A percentile compares a stretch with the other conserved stretches of the same genome.
phyloP scores from a whole-genome alignment of 2,888 invertebrate species.

The Amblyjoppa proteus region DNA sequence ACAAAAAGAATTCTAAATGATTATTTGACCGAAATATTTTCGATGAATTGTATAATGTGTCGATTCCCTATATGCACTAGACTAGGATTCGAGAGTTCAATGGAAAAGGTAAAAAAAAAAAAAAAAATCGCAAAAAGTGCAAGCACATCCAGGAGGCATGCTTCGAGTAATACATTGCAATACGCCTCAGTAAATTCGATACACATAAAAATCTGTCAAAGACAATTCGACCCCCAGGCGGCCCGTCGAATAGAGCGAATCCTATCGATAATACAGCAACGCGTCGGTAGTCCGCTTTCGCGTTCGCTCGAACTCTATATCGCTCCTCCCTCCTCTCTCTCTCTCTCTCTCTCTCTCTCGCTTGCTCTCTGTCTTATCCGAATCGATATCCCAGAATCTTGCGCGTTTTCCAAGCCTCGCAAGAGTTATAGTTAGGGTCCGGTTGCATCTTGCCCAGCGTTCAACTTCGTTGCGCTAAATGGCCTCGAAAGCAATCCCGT shows the following conservation, averaged over 20 bases:
- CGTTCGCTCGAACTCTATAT: not conserved
- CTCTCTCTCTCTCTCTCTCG: not conserved
- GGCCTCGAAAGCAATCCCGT: conserved; percentile 63
- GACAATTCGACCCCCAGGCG: conserved; percentile 46
- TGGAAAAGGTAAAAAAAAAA: not conserved
- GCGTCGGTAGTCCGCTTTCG: not conserved
- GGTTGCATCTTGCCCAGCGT: conserved; percentile 28
- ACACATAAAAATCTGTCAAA: conserved; percentile 56
- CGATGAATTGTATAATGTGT: not conserved
- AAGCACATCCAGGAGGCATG: not conserved
- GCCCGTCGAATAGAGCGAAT: conserved; percentile 31
- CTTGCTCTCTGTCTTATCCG: not conserved
- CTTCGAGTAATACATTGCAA: not conserved
- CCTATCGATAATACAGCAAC: conserved; percentile 39
- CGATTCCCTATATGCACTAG: not conserved
- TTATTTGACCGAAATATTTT: too few species aligned
- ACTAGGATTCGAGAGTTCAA: not conserved
- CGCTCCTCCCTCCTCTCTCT: not conserved
- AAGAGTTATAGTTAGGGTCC: conserved; percentile 14
- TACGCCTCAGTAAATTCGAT: conserved; percentile 27
- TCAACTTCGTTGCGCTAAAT: conserved; percentile 58
- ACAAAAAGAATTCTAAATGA: too few species aligned
- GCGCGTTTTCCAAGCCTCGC: conserved; percentile 1
- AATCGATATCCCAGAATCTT: conserved; percentile 31
- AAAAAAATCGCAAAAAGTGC: not conserved